Percentiles rank a stretch among this genome's conserved stretches.
phyloP scores from a whole-genome alignment of 2,888 invertebrate genomes.

The Drosophila tripunctata region DNA sequence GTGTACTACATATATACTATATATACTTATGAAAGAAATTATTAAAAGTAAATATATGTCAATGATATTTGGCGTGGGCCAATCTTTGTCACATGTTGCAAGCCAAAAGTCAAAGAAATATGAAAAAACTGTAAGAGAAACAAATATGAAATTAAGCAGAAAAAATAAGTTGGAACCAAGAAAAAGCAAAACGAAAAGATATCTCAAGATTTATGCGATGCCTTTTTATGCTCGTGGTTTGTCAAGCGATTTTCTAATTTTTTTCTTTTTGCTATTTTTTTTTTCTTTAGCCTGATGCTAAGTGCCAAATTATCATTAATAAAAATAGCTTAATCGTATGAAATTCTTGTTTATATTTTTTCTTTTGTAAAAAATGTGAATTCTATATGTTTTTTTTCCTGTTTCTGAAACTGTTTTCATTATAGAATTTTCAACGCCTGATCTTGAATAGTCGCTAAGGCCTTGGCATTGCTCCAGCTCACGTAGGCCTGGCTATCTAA shows the following conservation, averaged over 20 bases:
- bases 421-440: constrained; percentile 11
- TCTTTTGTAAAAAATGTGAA: constrained; percentile 39
- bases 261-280: constrained; percentile 4
- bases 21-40: constrained; percentile 25
- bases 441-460: constrained; percentile 42
- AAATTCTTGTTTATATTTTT: constrained; percentile 51
- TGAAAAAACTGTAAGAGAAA: constrained; percentile 5
- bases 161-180: constrained; percentile 1
- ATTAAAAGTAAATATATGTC: constrained; percentile 37
- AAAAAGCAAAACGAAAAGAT: constrained; percentile 7
- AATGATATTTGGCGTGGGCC: constrained; percentile 38
- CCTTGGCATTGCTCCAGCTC: constrained; percentile 78
- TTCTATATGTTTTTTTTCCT: constrained; percentile 1
- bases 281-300: constrained; percentile 62
- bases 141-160: constrained; percentile 8
- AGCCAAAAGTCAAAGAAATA: constrained; percentile 12
- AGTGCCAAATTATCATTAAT: constrained; percentile 79
- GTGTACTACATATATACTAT: background rate
- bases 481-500: constrained; percentile 52
- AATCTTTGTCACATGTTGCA: constrained; percentile 60
- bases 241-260: constrained; percentile 1
- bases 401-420: constrained; percentile 6
- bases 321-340: constrained; percentile 72
- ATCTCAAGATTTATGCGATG: constrained; percentile 62
- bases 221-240: constrained; percentile 53